Base-by-base conservation (phyloP, 2,797 vertebrate species). In the Australoheros facetus region DNA sequence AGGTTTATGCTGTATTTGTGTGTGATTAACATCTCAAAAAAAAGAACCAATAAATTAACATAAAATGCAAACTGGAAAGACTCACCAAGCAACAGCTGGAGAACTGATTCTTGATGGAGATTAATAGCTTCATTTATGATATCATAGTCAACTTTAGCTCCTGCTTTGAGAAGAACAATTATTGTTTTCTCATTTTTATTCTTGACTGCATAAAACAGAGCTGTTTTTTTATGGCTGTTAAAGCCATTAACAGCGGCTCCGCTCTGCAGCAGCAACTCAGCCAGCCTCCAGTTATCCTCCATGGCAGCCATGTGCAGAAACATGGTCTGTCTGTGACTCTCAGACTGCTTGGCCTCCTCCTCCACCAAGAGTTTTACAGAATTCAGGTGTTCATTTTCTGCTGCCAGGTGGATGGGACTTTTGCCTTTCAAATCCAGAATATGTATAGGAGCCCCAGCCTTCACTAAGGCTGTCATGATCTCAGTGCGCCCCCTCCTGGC, bases 261-360 rank as follows among this genome's bases (percentile, higher is more conserved):
- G 0, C 82, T 89, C 84, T 95, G 92, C 57, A 96, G 87, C 72
- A 97, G 89, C 42, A 92, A 48, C 87, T 94, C 88, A n/a, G 89
- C 93, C 76, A 96, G 57, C 12, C 55, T 75, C 58, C 86, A 92
- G 13, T 96, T 82, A 39, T 94, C 95, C 48, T 93, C 93, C 39
- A 80, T 56, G 34, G 95, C 92, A 59, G 94, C 95, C 84, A 82
- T 82, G 78, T 96, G 96, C 56, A 96, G 88, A 78, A 96, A 95
- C n/a, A 75, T 91, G 55, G 83, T 92, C 77, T 85, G 71, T 3
- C 66, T 88, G 79, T 85, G 86, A n/a, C 94, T 93, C 66, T 88
- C 93, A 34, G 80, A 80, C 39, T 66, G 87, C 60, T 71, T 92
- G 13, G 12, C 85, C 82, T 97, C 96, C 84, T 96, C 93, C 69